Conservation (phyloP, 2,888 invertebrate species). For the Oligia fasciuncula region DNA sequence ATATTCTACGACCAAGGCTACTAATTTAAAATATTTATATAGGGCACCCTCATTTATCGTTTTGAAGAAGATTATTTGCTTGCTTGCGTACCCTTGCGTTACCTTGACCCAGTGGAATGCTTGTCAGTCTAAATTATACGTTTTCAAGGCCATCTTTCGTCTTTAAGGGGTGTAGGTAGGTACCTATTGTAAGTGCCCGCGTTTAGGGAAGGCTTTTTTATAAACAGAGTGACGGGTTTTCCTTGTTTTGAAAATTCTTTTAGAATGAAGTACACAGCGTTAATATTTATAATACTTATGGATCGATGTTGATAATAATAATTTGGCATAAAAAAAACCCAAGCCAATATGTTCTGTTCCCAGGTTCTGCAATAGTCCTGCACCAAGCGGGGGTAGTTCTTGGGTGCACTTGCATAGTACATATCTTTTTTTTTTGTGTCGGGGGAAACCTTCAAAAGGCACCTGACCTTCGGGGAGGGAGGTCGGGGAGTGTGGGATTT, state of each 20-base stretch:
- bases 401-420: no score
- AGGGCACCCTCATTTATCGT: slow-evolving; percentile 15
- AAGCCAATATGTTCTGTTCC: no score
- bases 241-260: background rate
- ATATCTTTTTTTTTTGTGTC: no score
- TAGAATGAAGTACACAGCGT: background rate
- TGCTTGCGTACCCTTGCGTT: slow-evolving; percentile 23
- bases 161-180: background rate
- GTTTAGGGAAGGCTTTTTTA: background rate
- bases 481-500: no score
- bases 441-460: no score
- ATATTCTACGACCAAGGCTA: slow-evolving; percentile 53
- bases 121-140: slow-evolving; percentile 18
- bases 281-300: background rate
- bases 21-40: slow-evolving; percentile 37
- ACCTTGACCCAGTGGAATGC: slow-evolving; percentile 50
- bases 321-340: background rate
- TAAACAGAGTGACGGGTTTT: background rate
- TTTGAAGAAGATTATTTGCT: slow-evolving; percentile 4
- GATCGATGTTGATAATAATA: background rate
- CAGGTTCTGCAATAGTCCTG: no score
- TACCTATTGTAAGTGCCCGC: background rate
- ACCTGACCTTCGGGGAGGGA: no score
- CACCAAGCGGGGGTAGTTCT: no score
- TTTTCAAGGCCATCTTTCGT: slow-evolving; percentile 27